Base-by-base conservation (phyloP, 1,140 invertebrate species). In the Drusus annulatus region DNA sequence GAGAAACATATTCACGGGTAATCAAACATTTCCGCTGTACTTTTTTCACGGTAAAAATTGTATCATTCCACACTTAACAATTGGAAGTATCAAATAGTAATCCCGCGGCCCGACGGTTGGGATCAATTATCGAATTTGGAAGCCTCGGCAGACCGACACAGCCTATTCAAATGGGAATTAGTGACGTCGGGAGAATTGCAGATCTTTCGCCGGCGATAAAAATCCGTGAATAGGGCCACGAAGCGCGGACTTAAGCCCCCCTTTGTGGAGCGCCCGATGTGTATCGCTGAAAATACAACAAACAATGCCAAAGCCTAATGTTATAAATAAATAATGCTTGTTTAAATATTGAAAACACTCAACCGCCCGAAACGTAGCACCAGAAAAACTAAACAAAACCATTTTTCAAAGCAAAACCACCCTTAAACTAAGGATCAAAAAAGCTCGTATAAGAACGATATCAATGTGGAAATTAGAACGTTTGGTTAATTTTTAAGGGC, bases 281-380 rank as follows among this genome's bases (percentile, higher is more conserved):
- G 25, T 81, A 81, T 81, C 80, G 75, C 74, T 23, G 36, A 76
- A 73, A 80, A 60, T 76, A 73, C 36, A 45, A 73, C 80, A 81
- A 80, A 81, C 80, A 81, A 81, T 77, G 25, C 74, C 23, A 21
- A 21, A 50, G 75, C 65, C 74, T 77, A 76, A 81, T 81, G 80
- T 81, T 81, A 81, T 81, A 81, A 81, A 81, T 81, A 81, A 81
- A 81, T 81, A 81, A 80, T 76, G 79, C 73, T 52, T 50, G 79
- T 80, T 60, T 76, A 80, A 80, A 80, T 76, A 80, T 80, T 80
- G 79, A 75, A 52, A 73, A 68, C 79, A 71, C 77, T 79, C 71
- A 79, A 31, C 56, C 71, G 71, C 51, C 71, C 3, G 56, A 21
- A 65, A 16, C 7, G 36, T 13, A 13, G 36, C 36, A n/a, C 28